Evolutionary conservation across 2,113 vertebrate genomes (phyloP).

Genomic region (Paralichthys olivaceus): DNA sequence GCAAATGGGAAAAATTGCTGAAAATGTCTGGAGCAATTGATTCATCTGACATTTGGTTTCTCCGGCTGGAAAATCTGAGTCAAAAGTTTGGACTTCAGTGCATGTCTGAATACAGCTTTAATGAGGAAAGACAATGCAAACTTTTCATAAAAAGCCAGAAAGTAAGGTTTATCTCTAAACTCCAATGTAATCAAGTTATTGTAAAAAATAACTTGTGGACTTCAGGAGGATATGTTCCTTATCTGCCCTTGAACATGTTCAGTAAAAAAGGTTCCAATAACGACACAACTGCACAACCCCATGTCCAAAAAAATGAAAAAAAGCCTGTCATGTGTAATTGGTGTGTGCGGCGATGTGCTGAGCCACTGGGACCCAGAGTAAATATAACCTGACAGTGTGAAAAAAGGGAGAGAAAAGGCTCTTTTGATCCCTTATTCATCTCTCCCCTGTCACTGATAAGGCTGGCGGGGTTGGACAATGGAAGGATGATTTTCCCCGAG

Average conservation of each 20-base stretch:
- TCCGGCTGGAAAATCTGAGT: too few species aligned
- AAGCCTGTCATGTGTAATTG: slow-evolving; percentile 71
- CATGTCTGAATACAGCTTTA: too few species aligned
- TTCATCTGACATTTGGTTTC: too few species aligned
- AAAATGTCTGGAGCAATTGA: too few species aligned
- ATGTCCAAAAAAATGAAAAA: slow-evolving; percentile 49
- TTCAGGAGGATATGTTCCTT: slow-evolving; percentile 2
- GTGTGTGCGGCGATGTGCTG: slow-evolving; percentile 65
- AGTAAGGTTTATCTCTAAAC: background rate
- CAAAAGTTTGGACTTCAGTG: too few species aligned
- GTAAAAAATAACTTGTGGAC: background rate
- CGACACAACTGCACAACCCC: slow-evolving; percentile 30
- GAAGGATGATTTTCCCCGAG: slow-evolving; percentile 68
- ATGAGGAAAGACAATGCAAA: too few species aligned
- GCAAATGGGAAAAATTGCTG: too few species aligned
- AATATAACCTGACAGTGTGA: slow-evolving; percentile 76
- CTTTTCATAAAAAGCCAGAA: too few species aligned
- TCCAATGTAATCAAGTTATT: background rate
- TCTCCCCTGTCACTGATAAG: slow-evolving; percentile 75
- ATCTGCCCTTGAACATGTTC: slow-evolving; percentile 47
- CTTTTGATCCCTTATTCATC: slow-evolving; percentile 82
- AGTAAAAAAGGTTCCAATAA: slow-evolving; percentile 42
- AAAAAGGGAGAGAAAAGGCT: slow-evolving; percentile 66
- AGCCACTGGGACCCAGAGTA: slow-evolving; percentile 66
- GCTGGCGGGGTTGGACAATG: slow-evolving; percentile 50